Evolutionary conservation across 2,888 invertebrate genomes (phyloP), one percentile per base, ranked within the genome.

Genomic region (Drosophila falleni): DNA sequence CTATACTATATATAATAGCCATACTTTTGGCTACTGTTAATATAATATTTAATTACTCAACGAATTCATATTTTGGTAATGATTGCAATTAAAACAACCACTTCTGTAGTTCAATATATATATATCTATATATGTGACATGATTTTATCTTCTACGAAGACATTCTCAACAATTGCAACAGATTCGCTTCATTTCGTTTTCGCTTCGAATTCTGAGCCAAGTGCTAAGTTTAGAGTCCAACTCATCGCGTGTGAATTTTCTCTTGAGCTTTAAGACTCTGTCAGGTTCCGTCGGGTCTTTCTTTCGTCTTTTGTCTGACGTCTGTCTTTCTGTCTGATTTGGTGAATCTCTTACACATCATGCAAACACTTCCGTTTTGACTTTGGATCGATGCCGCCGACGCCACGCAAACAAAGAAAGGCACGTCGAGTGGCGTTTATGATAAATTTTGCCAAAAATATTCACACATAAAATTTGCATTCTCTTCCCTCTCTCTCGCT

Each of bases 311-410:
- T 6, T 3, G 11, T 29, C 37, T 39, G 5, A n/a, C 50, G 31
- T 31, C 33, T n/a, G 31, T 39, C 26, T 3, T 1, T 15, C 15
- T 29, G 29, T 42, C n/a, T 35, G 11, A 8, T 31, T 26, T 29
- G 31, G 59, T n/a, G 65, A 44, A 37, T 51, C 61, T 81, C 80
- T 88, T 89, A 89, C 89, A 87, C 89, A 89, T 81, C 85, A 60
- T 65, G 60, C 78, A 87, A 89, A 79, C 85, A 89, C 84, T 87
- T 87, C 86, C 86, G 86, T 77, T 89, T 87, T 66, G 53, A 42
- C 31, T 69, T 73, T 66, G 70, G 49, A 44, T 49, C 37, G 53
- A 46, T 61, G 66, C 54, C 60, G 68, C 41, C 56, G 42, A 47
- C 49, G 50, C 16, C 58, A 37, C n/a, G 37, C 37, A 37, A 37